Evolutionary conservation across 2,888 invertebrate species (phyloP).

Genomic region (Mylabris sibirica): DNA sequence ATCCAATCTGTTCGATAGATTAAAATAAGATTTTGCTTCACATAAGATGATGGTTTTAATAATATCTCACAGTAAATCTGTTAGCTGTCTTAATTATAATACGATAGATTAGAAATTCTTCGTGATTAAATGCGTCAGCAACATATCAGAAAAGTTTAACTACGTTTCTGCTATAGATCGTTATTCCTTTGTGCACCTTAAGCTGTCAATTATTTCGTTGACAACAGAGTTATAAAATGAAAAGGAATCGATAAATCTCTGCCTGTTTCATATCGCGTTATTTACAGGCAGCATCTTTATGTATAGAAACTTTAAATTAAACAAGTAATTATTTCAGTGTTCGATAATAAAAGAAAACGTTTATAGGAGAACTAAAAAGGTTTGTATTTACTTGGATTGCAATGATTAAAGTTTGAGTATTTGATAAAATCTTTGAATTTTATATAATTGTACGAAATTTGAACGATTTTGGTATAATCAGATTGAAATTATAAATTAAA

Average conservation of each 20-base stretch:
- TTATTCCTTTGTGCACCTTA: not conserved
- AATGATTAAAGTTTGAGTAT: too few relatives aligned
- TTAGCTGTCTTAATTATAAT: not conserved
- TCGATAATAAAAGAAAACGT: too few relatives aligned
- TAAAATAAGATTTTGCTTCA: too few relatives aligned
- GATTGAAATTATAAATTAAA: not conserved
- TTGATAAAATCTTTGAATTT: too few relatives aligned
- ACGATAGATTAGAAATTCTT: not conserved
- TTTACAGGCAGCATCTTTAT: not conserved
- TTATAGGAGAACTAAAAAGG: too few relatives aligned
- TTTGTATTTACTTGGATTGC: too few relatives aligned
- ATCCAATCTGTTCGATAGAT: too few relatives aligned
- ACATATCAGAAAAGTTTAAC: not conserved
- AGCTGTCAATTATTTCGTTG: not conserved
- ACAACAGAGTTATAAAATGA: not conserved
- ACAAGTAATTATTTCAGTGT: too few relatives aligned
- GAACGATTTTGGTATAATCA: not conserved
- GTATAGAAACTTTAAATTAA: too few relatives aligned
- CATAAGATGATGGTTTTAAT: not conserved
- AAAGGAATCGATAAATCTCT: not conserved
- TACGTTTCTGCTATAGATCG: not conserved
- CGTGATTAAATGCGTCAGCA: not conserved
- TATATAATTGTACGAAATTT: not conserved
- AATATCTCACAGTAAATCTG: not conserved
- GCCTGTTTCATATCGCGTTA: not conserved